Evolutionary conservation across 2,113 vertebrate genomes (phyloP), one percentile per base, ranked within the genome.

Genomic region (Gobiocypris rarus): DNA sequence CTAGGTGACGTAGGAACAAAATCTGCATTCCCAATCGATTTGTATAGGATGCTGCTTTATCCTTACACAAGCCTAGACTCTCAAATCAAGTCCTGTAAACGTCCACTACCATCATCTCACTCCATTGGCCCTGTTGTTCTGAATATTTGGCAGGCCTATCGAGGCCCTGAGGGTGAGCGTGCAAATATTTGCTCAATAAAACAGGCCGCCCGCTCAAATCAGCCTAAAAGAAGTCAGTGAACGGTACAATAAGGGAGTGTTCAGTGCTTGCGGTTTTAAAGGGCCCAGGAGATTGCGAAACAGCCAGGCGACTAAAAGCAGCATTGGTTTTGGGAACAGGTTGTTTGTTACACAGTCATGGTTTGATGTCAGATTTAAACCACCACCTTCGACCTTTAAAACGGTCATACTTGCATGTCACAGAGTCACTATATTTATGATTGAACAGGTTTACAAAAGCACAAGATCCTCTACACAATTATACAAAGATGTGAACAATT

Each of bases 81-180:
- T 61, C 5, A 1, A 31, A 63, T 38, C 31, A 9, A 22, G 8
- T 48, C 52, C 52, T 50, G 2, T 13, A 65, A 24, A 13, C 19
- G 58, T 48, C 58, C 54, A 19, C n/a, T 9, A 67, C 1, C 9
- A 81, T 79, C 61, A 81, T 63, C 43, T 81, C 61, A 15, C 54
- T 59, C n/a, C 75, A 24, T n/a, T 28, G 31, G 14, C 1, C 38
- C 76, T 61, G 76, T 50, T 81, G 43, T 81, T 67, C 15, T 67
- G 59, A 67, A 34, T 13, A 22, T 50, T 52, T 52, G 58, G 26
- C 59, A 31, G 34, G 17, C 34, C 10, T 67, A 43, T 59, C 0
- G 24, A 67, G 59, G 43, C 41, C 52, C 41, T 1, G 78, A 65
- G 78, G 41, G 15, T 1, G 14, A 61, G 34, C 0, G 75, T 26